Base-by-base conservation (phyloP, 2,888 invertebrate genomes). In the Spodoptera exigua region DNA sequence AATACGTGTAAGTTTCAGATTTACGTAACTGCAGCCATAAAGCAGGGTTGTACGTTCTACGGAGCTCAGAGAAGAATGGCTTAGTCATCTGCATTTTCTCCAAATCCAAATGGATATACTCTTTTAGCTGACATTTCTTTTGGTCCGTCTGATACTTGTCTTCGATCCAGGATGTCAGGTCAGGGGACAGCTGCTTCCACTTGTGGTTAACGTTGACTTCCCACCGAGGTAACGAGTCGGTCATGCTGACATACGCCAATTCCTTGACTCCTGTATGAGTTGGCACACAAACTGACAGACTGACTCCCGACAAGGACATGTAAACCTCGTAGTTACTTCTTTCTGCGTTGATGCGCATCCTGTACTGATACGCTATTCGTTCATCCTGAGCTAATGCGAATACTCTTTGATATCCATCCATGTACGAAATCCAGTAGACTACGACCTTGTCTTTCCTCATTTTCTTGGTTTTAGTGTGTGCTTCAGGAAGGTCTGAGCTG, bases 21-120 rank as follows among this genome's bases (percentile, higher is more conserved):
- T 95, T 95, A 40, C 97, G 93, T 67, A 95, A 93, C 76, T 97
- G 97, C 68, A 96, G 77, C 96, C 97, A 97, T 40, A 97, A 80
- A 0, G 96, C 97, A 1, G 98, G 97, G 56, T 95, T 95, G 82
- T 97, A 97, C 0, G 95, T 96, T 39, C 98, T 93, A 40, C 96
- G 89, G 18, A 98, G 85, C 79, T 97, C 97, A 0, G 97, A 97
- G 81, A 96, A 97, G 88, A 97, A 97, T 0, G 98, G 98, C 84
- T 97, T 97, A 0, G 97, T 96, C 97, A 98, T 97, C 76, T 96
- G 96, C 97, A 98, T 97, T 85, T 96, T 97, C 48, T 96, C 96
- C 72, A 98, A 95, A 83, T 98, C 97, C 55, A 97, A 96, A 94
- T 97, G 91, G 9, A 97, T 95, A 83, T 96, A 97, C 82, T 97